phyloP scores from a whole-genome alignment of 2,797 vertebrate species.

The Sphenodon punctatus region DNA sequence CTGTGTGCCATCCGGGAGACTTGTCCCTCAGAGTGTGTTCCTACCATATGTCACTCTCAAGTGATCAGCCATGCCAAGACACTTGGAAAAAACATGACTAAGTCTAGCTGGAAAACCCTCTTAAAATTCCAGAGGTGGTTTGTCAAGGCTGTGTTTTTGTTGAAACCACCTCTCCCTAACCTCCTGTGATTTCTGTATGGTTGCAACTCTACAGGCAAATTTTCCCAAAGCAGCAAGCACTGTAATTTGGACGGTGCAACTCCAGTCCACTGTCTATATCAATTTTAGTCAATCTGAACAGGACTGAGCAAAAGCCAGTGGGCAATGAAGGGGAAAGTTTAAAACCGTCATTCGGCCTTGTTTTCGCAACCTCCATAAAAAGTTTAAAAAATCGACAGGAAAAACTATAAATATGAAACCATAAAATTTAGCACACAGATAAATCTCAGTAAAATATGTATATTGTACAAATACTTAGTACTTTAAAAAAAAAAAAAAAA shows the following conservation, averaged over 20 bases:
- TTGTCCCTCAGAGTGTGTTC: constrained; percentile 82
- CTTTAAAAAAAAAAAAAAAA: background rate
- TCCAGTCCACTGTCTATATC: background rate
- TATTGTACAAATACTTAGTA: no score
- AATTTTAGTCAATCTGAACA: background rate
- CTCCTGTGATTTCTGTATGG: background rate
- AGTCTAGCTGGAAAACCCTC: constrained; percentile 62
- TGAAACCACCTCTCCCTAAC: constrained; percentile 8
- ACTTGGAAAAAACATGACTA: constrained; percentile 62
- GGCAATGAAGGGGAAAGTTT: background rate
- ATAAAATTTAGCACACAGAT: no score
- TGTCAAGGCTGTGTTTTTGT: constrained; percentile 51
- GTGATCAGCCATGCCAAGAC: constrained; percentile 68
- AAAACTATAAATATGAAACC: no score
- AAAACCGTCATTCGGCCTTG: rapidly evolving
- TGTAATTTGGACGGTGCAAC: background rate
- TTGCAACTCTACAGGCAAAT: background rate
- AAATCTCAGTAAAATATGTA: no score
- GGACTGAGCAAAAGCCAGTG: background rate
- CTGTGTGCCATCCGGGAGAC: constrained; percentile 80
- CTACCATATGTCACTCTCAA: constrained; percentile 86
- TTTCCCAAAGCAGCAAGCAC: background rate
- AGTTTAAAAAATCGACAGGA: no score
- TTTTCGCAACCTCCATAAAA: background rate
- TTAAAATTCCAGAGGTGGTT: constrained; percentile 64